Evolutionary conservation across 2,113 vertebrate species (phyloP).

Genomic region (Perca schrenkii): DNA sequence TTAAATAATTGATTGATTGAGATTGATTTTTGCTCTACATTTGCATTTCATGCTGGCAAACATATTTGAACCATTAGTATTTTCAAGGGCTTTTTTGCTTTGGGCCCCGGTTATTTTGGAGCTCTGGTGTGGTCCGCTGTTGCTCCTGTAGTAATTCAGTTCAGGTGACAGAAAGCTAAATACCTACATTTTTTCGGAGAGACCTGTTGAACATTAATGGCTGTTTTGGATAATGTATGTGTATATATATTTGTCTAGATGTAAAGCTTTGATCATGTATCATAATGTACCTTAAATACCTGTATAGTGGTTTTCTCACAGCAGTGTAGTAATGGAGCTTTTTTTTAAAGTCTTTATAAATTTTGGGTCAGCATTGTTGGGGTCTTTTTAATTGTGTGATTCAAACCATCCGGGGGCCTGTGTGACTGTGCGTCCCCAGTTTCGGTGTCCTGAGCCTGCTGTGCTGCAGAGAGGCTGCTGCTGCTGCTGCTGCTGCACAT

Average conservation of each 20-base stretch:
- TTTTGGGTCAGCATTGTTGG: neutral
- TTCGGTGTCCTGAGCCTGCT: slow-evolving; percentile 49
- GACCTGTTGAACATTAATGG: neutral
- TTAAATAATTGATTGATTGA: neutral
- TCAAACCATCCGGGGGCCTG: slow-evolving; percentile 31
- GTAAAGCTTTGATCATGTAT: neutral
- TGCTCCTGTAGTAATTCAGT: neutral
- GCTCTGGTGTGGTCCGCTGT: slow-evolving; percentile 7
- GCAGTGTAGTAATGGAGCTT: neutral
- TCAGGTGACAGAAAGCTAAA: neutral
- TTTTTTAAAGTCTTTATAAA: neutral
- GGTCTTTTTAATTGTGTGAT: slow-evolving; percentile 4
- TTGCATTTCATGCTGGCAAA: slow-evolving; percentile 20
- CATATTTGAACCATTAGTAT: neutral
- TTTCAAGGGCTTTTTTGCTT: slow-evolving; percentile 10
- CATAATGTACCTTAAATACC: neutral
- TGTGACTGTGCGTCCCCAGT: slow-evolving; percentile 39
- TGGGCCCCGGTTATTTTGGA: neutral
- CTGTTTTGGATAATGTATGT: neutral
- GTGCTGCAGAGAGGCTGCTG: slow-evolving; percentile 55
- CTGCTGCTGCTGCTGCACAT: slow-evolving; percentile 57
- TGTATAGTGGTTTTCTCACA: neutral
- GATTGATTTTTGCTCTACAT: neutral
- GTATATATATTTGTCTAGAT: neutral
- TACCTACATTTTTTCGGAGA: neutral